phyloP scores from a whole-genome alignment of 2,113 vertebrate species.

The Choloepus hoffmanni region DNA sequence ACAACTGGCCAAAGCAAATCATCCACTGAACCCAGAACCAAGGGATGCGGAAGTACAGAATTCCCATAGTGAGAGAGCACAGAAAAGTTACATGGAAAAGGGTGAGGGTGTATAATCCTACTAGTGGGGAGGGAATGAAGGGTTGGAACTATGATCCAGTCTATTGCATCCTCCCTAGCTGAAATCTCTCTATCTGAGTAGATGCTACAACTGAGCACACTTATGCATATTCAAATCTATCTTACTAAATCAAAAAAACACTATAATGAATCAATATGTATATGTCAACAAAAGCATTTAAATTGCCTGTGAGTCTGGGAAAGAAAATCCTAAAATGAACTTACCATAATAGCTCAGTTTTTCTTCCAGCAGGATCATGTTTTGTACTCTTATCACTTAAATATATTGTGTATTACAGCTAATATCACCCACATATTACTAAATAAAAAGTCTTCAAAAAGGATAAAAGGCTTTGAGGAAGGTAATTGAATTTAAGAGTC shows the following conservation, averaged over 20 bases:
- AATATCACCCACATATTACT: neutral
- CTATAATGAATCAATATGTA: neutral
- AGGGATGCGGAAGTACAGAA: neutral
- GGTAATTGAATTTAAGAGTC: neutral
- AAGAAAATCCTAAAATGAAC: constrained; percentile 8
- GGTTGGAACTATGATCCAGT: neutral
- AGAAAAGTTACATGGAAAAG: neutral
- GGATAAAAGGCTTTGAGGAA: neutral
- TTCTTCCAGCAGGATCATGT: neutral
- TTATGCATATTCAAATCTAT: neutral
- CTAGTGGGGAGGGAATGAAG: neutral
- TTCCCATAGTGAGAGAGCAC: neutral
- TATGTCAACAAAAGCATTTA: neutral
- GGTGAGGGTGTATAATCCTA: neutral
- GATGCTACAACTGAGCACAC: neutral
- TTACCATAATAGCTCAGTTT: neutral
- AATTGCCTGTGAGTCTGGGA: neutral
- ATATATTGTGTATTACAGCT: neutral
- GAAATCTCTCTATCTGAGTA: constrained; percentile 5
- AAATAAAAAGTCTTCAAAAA: neutral
- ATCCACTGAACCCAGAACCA: neutral
- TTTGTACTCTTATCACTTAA: neutral
- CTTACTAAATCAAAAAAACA: neutral
- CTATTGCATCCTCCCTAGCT: neutral
- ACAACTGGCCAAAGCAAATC: neutral